Conservation (phyloP, 2,113 vertebrate species). For the Ranitomeya variabilis region DNA sequence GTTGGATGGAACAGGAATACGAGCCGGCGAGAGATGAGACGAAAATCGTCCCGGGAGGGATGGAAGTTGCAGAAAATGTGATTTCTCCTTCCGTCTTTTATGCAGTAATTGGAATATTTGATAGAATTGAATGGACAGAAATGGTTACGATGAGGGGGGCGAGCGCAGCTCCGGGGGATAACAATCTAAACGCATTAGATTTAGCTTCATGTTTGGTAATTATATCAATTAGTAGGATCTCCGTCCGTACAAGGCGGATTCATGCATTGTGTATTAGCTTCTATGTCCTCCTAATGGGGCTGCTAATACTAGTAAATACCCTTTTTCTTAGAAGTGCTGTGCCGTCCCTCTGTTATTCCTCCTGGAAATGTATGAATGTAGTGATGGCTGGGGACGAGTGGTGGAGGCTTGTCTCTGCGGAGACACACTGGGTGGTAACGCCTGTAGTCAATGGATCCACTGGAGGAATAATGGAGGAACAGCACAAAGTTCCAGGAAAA, state of each 20-base stretch:
- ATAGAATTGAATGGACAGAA: conserved; percentile 5
- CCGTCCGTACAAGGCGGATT: too few relatives aligned
- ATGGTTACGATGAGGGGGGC: background rate
- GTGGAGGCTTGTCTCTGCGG: too few relatives aligned
- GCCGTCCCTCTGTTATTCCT: too few relatives aligned
- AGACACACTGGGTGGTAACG: too few relatives aligned
- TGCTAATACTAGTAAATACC: too few relatives aligned
- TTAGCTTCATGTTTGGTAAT: background rate
- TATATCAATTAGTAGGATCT: too few relatives aligned
- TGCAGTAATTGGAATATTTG: background rate
- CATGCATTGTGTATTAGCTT: background rate
- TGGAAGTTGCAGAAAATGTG: background rate
- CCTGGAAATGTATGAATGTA: too few relatives aligned
- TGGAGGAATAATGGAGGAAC: background rate
- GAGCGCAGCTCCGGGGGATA: background rate
- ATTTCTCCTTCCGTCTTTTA: background rate
- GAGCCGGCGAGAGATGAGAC: too few relatives aligned
- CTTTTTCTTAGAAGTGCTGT: too few relatives aligned
- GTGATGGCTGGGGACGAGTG: too few relatives aligned
- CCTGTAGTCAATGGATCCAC: background rate
- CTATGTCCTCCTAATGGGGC: background rate
- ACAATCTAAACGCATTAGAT: background rate
- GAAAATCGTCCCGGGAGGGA: background rate
- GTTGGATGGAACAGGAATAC: too few relatives aligned
- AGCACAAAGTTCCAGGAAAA: background rate